These are phyloP conservation scores for Leptopterna dolabrata DNA, from an alignment of 2,888 invertebrate genomes.

Conservation along the genomic window DNA sequence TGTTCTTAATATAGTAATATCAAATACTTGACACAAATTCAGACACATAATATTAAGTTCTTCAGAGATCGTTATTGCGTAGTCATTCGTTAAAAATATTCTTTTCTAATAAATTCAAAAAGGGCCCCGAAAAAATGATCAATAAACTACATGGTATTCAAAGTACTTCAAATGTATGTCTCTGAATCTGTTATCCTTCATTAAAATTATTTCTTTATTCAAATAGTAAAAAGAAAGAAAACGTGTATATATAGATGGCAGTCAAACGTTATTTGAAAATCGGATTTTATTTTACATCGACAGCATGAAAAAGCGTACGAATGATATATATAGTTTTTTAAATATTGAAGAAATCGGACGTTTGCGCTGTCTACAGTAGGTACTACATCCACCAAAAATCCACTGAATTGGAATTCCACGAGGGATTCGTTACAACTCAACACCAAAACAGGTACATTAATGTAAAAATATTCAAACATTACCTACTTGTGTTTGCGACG, in stretches of 20 bases:
- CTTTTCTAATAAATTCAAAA: slow-evolving; percentile 3
- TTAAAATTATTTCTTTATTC: neutral
- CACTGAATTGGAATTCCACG: neutral
- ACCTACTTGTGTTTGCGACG: neutral
- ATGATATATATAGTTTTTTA: slow-evolving; percentile 12
- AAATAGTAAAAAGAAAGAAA: neutral
- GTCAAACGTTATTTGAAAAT: neutral
- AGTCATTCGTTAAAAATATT: slow-evolving; percentile 31
- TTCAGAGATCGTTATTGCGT: slow-evolving; percentile 55
- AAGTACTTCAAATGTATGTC: neutral
- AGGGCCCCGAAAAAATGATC: neutral
- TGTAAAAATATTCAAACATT: neutral
- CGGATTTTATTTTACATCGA: neutral
- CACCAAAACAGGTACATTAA: slow-evolving; percentile 13
- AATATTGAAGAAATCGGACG: slow-evolving; percentile 20
- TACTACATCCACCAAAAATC: neutral
- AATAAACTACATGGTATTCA: neutral
- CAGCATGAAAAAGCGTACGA: slow-evolving; percentile 27
- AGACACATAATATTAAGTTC: slow-evolving; percentile 44
- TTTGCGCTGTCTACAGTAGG: slow-evolving; percentile 2
- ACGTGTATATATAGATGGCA: neutral
- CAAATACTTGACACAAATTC: slow-evolving; percentile 42
- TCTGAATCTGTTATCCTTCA: slow-evolving; percentile 1
- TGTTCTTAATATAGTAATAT: slow-evolving; percentile 4
- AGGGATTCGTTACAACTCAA: neutral